A percentile compares a stretch with the other conserved stretches of the same genome.
phyloP scores from a whole-genome alignment of 92 coral and sea anemone species.

The Umimayanthus chanpuru region DNA sequence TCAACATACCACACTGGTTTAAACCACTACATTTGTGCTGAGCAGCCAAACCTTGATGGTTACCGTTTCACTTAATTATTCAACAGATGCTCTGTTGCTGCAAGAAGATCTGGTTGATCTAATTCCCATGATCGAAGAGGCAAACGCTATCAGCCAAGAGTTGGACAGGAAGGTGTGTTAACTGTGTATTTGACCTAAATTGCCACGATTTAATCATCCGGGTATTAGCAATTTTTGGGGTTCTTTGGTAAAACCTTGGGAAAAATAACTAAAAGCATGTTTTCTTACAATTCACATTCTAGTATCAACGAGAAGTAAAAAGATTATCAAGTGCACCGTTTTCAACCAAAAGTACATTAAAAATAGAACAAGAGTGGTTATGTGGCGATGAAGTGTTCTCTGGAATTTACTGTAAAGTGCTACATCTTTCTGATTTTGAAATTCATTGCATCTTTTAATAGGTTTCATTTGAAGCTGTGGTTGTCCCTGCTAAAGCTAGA shows the following conservation, averaged over 20 bases:
- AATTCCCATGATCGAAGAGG: conserved; percentile 92
- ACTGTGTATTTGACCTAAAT: not conserved
- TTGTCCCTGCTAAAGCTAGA: conserved; percentile 91
- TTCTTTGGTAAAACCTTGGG: not conserved
- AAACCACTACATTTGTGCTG: too few relatives aligned
- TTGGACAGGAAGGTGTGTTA: conserved; percentile 80
- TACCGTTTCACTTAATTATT: too few relatives aligned
- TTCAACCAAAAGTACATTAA: too few relatives aligned
- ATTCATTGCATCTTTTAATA: conserved; percentile 26
- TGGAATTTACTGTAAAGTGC: not conserved
- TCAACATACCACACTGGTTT: too few relatives aligned
- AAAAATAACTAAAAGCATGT: too few relatives aligned
- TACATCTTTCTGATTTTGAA: not conserved
- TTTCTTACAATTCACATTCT: too few relatives aligned
- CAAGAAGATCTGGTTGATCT: conserved; percentile 88
- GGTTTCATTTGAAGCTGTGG: conserved; percentile 90
- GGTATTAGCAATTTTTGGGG: not conserved
- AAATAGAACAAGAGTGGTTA: too few relatives aligned
- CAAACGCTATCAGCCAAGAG: conserved; percentile 94
- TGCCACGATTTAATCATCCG: not conserved
- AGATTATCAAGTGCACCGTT: too few relatives aligned
- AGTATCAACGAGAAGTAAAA: too few relatives aligned
- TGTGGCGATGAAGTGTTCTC: not conserved
- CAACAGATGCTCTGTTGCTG: conserved; percentile 70
- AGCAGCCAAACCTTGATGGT: too few relatives aligned